A percentile compares a stretch with the other conserved stretches of the same genome.
These are phyloP conservation scores for Ivindomyrus marchei DNA, from an alignment of 2,113 vertebrate species.

Conservation along the genomic window DNA sequence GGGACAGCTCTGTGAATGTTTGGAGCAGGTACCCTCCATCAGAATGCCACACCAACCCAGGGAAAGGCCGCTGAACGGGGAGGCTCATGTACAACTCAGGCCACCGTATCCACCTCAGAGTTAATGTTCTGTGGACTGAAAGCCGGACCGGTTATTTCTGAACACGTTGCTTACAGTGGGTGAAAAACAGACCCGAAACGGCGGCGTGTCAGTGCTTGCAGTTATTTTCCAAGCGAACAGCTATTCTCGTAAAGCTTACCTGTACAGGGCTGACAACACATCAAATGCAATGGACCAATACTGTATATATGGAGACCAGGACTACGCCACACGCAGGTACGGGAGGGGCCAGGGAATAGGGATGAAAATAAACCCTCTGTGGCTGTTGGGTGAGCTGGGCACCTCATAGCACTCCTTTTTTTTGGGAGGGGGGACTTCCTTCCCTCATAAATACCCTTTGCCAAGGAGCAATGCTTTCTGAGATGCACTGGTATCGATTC, in stretches of 20 bases:
- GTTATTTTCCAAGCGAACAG: neutral
- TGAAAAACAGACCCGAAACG: neutral
- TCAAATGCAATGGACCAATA: neutral
- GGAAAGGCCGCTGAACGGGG: neutral
- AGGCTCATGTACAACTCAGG: neutral
- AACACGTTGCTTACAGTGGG: neutral
- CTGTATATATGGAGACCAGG: neutral
- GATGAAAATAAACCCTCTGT: neutral
- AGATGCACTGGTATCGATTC: neutral
- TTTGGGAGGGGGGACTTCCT: neutral
- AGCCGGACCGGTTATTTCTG: neutral
- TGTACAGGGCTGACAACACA: neutral
- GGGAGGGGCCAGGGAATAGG: neutral
- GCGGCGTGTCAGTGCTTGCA: neutral
- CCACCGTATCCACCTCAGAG: neutral
- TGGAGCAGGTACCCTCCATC: neutral
- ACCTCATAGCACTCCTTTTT: neutral
- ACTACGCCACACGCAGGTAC: neutral
- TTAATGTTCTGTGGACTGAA: neutral
- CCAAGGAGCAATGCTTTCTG: neutral
- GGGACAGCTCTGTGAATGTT: neutral
- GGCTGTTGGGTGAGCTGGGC: neutral
- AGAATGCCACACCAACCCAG: neutral
- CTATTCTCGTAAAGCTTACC: neutral
- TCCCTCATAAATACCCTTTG: neutral